Conservation (phyloP, 2,888 invertebrate genomes). For the Clistopyga incitator region DNA sequence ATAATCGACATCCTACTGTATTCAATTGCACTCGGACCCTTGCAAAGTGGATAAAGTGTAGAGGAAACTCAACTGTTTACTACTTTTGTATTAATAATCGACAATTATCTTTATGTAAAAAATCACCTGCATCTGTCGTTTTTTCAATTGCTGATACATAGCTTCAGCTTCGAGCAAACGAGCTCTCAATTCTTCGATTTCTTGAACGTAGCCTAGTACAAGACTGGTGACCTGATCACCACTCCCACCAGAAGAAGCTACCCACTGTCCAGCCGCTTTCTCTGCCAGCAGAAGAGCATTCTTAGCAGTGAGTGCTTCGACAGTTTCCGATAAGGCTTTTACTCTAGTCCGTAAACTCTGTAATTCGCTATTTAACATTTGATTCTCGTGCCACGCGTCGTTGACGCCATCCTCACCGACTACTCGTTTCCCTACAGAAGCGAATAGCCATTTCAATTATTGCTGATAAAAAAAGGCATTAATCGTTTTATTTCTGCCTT, state of each 20-base stretch:
- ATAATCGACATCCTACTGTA: too few species aligned
- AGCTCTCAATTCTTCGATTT: conserved; percentile 95
- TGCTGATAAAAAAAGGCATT: not conserved
- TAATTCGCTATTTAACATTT: conserved; percentile 94
- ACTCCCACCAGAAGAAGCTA: conserved; percentile 84
- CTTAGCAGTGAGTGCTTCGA: conserved; percentile 93
- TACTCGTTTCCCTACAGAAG: conserved; percentile 92
- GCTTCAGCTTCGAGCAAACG: conserved; percentile 95
- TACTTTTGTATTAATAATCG: too few species aligned
- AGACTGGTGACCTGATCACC: conserved; percentile 87
- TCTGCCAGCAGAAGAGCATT: conserved; percentile 93
- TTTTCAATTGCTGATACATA: conserved; percentile 90
- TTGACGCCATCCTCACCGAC: conserved; percentile 96
- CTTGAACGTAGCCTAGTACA: conserved; percentile 93
- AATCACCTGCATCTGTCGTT: conserved; percentile 80
- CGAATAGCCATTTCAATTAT: conserved; percentile 14
- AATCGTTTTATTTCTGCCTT: not conserved
- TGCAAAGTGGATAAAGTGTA: too few species aligned
- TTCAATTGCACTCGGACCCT: too few species aligned
- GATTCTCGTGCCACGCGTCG: conserved; percentile 98
- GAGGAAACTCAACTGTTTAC: too few species aligned
- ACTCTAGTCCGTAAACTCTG: conserved; percentile 94
- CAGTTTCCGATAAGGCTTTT: conserved; percentile 97
- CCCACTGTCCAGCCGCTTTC: conserved; percentile 89
- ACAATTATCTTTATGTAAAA: not conserved